A percentile compares a stretch with the other conserved stretches of the same genome.
Evolutionary conservation across 2,113 vertebrate species (phyloP).

Genomic region (Aramus guarauna): DNA sequence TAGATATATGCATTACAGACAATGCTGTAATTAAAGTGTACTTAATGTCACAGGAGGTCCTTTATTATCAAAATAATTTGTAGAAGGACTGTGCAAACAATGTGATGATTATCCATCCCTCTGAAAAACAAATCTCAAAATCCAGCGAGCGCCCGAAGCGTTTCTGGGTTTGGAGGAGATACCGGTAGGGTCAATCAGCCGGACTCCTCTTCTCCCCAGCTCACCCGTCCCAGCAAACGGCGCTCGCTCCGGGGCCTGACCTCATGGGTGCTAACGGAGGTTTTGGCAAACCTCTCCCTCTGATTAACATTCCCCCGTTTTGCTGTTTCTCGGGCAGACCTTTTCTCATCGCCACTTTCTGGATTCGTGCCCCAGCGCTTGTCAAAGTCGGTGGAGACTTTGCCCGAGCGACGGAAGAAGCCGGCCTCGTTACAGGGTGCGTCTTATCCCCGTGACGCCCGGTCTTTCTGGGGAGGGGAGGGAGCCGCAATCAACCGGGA

Average conservation of each 20-base stretch:
- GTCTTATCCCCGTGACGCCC: not conserved
- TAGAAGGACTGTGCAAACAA: not conserved
- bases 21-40: constrained; percentile 57
- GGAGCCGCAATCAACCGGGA: not conserved
- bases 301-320: not conserved
- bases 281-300: not conserved
- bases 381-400: not conserved
- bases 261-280: not conserved
- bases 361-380: fast-evolving
- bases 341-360: not conserved
- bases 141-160: not conserved
- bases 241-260: not conserved
- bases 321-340: not conserved
- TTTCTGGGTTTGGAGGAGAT: not conserved
- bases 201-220: not conserved
- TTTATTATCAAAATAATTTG: constrained; percentile 36
- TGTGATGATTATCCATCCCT: not conserved
- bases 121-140: not conserved
- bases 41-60: constrained; percentile 41
- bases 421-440: not conserved
- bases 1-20: constrained; percentile 53
- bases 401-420: not conserved
- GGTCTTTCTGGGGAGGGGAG: not conserved
- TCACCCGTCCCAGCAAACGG: not conserved
- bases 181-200: fast-evolving